phyloP scores from a whole-genome alignment of 2,113 vertebrate genomes.

The Callionymus lyra region DNA sequence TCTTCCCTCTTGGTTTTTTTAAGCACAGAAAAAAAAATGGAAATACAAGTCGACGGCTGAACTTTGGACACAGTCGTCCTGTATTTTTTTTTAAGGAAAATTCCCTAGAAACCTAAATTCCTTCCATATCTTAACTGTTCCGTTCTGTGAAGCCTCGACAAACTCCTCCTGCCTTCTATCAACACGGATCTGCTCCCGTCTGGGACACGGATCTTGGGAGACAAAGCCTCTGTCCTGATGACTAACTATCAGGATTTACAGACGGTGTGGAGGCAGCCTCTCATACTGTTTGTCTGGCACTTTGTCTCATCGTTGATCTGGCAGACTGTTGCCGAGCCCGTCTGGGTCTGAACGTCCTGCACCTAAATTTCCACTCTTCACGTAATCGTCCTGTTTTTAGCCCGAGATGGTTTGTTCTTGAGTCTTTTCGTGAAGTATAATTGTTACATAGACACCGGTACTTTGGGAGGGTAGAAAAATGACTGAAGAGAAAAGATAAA shows the following conservation, averaged over 20 bases:
- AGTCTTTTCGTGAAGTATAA: neutral
- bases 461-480: neutral
- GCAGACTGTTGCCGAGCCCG: conserved; percentile 37
- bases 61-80: too few species aligned
- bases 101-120: too few species aligned
- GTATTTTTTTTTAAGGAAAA: too few species aligned
- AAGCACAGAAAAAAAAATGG: too few species aligned
- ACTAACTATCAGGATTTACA: conserved; percentile 33
- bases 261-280: conserved; percentile 9
- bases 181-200: neutral
- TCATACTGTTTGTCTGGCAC: conserved; percentile 21
- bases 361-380: conserved; percentile 34
- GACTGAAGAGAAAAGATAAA: too few species aligned
- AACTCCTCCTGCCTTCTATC: too few species aligned
- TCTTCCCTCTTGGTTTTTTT: too few species aligned
- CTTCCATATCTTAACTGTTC: too few species aligned
- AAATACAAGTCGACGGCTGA: too few species aligned
- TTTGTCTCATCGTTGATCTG: conserved; percentile 20
- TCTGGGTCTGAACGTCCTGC: conserved; percentile 31
- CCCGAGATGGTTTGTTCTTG: conserved; percentile 26
- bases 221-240: conserved; percentile 41
- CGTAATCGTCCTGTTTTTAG: conserved; percentile 25
- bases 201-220: conserved; percentile 36
- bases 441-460: too few species aligned
- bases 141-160: too few species aligned